Evolutionary conservation across 2,797 vertebrate genomes (phyloP), one percentile per base, ranked within the genome.

Genomic region (Esox lucius): DNA sequence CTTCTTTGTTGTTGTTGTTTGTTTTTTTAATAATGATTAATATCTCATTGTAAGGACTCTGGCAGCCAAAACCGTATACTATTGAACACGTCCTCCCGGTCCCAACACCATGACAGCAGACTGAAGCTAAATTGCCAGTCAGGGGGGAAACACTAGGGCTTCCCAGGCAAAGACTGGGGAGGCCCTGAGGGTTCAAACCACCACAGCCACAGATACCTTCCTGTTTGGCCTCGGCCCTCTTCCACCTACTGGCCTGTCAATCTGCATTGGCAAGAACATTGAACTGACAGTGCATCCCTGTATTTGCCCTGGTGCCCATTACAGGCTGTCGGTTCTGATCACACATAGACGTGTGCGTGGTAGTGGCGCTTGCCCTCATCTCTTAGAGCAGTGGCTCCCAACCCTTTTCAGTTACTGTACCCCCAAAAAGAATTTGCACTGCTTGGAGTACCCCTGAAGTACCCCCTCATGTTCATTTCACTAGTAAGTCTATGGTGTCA

Each of bases 281-380:
- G 85, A 88, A 89, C 78, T 91, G 91, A 94, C 94, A 92, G 91
- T 78, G 82, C 56, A 81, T 85, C 78, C 80, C 66, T 75, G 80
- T 75, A 62, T 67, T 48, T 26, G 75, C 85, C 59, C 65, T 35
- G 31, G 46, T 80, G 79, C 84, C 87, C 85, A 80, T 86, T 83
- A 71, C 83, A 78, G 84, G 86, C 91, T 73, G 91, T 95, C 94
- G 68, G 79, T 85, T 94, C 88, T 28, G 83, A 95, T 95, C 88
- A 91, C 87, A 91, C 85, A 87, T 46, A 70, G 78, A 83, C 76
- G 26, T 88, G 84, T 87, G 83, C 88, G 86, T 71, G 56, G 19
- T 61, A 80, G 67, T 28, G 71, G 68, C 39, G 42, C 80, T 75
- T 75, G 73, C 78, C 69, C 78, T 46, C 33, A 75, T 59, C 71